Percentiles rank a stretch among this genome's conserved stretches.
phyloP scores from a whole-genome alignment of 2,888 invertebrate genomes.

The Herminia tarsipennalis region DNA sequence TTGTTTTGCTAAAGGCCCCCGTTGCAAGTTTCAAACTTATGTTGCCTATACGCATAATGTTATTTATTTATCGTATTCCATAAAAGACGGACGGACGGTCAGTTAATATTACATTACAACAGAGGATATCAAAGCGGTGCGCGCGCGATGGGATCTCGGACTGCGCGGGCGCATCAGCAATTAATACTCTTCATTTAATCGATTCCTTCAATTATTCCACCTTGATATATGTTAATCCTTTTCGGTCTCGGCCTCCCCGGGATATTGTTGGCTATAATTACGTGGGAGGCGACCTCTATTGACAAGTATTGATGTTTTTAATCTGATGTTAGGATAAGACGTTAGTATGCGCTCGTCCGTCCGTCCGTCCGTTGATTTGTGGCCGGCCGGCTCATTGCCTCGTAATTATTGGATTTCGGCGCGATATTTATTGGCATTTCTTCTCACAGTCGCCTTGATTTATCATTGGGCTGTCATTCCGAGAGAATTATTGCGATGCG shows the following conservation, averaged over 20 bases:
- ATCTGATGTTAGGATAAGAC: conserved; percentile 85
- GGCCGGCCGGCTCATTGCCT: conserved; percentile 79
- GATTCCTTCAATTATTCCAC: conserved; percentile 84
- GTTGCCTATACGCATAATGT: conserved; percentile 36
- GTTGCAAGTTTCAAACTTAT: conserved; percentile 52
- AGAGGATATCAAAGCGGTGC: conserved; percentile 55
- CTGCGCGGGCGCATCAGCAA: conserved; percentile 81
- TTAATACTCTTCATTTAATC: conserved; percentile 85
- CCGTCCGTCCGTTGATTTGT: conserved; percentile 78
- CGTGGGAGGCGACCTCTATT: conserved; percentile 84
- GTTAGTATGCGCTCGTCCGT: conserved; percentile 80
- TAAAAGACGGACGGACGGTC: conserved; percentile 47
- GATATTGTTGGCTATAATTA: conserved; percentile 84
- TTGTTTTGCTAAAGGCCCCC: conserved; percentile 63
- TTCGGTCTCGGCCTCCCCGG: conserved; percentile 75
- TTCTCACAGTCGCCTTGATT: conserved; percentile 78
- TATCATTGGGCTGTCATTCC: conserved; percentile 74
- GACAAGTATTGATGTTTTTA: conserved; percentile 86
- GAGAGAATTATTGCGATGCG: conserved; percentile 70
- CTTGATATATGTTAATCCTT: conserved; percentile 84
- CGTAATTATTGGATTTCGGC: conserved; percentile 84
- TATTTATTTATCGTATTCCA: conserved; percentile 43
- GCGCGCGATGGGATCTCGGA: conserved; percentile 62
- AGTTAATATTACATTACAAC: conserved; percentile 57
- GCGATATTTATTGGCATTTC: conserved; percentile 82